phyloP scores from a whole-genome alignment of 2,113 vertebrate genomes.

The Oceanites oceanicus region DNA sequence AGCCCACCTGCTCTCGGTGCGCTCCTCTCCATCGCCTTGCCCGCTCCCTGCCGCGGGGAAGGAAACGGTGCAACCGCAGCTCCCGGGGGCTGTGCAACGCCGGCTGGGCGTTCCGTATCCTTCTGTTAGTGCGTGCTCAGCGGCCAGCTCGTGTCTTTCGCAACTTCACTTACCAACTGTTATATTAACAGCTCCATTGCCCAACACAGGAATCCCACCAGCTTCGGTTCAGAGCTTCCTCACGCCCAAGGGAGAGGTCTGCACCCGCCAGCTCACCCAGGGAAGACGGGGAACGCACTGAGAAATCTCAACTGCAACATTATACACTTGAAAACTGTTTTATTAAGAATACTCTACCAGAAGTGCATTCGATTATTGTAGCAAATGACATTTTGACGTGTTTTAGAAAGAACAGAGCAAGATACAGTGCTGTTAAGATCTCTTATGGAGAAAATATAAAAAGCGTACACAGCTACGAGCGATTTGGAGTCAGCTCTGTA shows the following conservation, averaged over 20 bases:
- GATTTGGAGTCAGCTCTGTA: neutral
- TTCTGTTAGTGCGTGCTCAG: neutral
- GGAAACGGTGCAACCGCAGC: conserved; percentile 23
- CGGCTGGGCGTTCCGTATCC: neutral
- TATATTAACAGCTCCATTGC: neutral
- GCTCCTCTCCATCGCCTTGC: neutral
- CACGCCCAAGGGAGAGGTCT: neutral
- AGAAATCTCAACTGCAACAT: neutral
- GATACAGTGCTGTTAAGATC: neutral
- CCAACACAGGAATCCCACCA: neutral
- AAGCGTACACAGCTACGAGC: neutral
- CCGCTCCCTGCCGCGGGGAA: rapidly evolving
- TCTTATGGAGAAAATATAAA: neutral
- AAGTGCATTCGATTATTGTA: neutral
- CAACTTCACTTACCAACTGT: neutral
- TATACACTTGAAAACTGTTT: neutral
- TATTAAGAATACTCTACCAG: neutral
- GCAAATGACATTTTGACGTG: neutral
- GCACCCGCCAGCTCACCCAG: neutral
- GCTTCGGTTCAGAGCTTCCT: rapidly evolving
- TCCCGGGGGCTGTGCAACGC: neutral
- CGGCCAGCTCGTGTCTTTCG: neutral
- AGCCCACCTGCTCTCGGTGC: neutral
- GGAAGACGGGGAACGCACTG: neutral
- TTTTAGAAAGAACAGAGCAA: neutral